Evolutionary conservation across 2,797 vertebrate genomes (phyloP).

Genomic region (Clarias fuscus): DNA sequence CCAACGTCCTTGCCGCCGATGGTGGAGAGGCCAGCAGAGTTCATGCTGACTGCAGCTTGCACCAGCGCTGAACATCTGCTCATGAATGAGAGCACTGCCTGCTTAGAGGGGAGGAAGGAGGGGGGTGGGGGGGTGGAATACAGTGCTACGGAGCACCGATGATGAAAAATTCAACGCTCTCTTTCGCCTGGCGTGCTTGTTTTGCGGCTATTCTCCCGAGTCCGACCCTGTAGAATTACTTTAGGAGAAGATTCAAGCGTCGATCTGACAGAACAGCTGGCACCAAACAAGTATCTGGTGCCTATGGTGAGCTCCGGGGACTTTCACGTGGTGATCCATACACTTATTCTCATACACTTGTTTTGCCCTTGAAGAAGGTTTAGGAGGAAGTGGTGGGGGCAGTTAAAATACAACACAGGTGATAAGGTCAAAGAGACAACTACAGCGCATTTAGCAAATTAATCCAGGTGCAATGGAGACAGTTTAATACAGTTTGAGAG

Average conservation of each 20-base stretch:
- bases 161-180: slow-evolving; percentile 99
- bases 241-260: slow-evolving; percentile 94
- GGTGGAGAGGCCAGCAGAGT: slow-evolving; percentile 91
- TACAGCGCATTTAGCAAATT: slow-evolving; percentile 58
- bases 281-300: slow-evolving; percentile 90
- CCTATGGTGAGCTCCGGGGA: slow-evolving; percentile 88
- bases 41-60: slow-evolving; percentile 92
- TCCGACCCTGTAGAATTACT: slow-evolving; percentile 89
- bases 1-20: slow-evolving; percentile 93
- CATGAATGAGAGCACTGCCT: slow-evolving; percentile 97
- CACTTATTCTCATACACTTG: slow-evolving; percentile 75
- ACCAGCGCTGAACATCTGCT: slow-evolving; percentile 99
- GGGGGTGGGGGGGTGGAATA: slow-evolving; percentile 13
- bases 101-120: slow-evolving; percentile 78
- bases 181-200: slow-evolving; percentile 93
- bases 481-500: neutral
- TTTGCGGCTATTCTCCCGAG: slow-evolving; percentile 96
- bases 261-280: slow-evolving; percentile 99
- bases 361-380: slow-evolving; percentile 94
- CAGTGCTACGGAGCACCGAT: slow-evolving; percentile 78
- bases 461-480: slow-evolving; percentile 3
- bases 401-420: slow-evolving; percentile 67
- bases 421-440: slow-evolving; percentile 67
- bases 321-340: slow-evolving; percentile 80
- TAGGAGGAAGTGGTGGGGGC: slow-evolving; percentile 46